Evolutionary conservation across 2,797 vertebrate species (phyloP).

Genomic region (Phataginus tricuspis): DNA sequence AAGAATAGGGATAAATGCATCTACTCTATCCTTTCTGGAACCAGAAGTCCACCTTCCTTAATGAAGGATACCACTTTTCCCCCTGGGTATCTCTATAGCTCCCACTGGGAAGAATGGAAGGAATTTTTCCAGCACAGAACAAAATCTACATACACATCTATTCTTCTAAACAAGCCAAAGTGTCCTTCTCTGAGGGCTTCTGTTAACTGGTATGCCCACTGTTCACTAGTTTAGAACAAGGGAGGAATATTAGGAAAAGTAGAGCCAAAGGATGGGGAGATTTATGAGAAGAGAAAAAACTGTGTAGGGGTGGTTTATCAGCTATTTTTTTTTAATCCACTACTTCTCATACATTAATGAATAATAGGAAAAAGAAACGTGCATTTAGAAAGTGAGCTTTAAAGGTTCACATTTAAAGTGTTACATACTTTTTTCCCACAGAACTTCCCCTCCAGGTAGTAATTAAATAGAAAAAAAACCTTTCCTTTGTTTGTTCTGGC

Average conservation of each 20-base stretch:
- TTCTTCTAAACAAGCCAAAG: neutral
- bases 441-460: neutral
- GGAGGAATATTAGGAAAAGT: neutral
- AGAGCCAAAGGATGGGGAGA: neutral
- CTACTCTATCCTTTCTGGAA: neutral
- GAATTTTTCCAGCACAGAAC: neutral
- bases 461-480: neutral
- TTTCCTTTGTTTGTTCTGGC: neutral
- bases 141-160: neutral
- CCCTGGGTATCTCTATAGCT: neutral
- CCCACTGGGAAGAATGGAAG: neutral
- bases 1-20: neutral
- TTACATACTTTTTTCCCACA: neutral
- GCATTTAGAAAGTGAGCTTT: slow-evolving; percentile 1
- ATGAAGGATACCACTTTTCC: neutral
- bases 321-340: neutral
- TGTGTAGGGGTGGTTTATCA: neutral
- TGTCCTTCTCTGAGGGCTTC: neutral
- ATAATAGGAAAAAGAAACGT: neutral
- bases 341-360: neutral
- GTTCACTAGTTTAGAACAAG: neutral
- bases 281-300: neutral
- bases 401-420: neutral
- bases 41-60: neutral
- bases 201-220: neutral